These are phyloP conservation scores for Adrianichthys oophorus DNA, from an alignment of 2,797 vertebrate genomes.

Conservation along the genomic window DNA sequence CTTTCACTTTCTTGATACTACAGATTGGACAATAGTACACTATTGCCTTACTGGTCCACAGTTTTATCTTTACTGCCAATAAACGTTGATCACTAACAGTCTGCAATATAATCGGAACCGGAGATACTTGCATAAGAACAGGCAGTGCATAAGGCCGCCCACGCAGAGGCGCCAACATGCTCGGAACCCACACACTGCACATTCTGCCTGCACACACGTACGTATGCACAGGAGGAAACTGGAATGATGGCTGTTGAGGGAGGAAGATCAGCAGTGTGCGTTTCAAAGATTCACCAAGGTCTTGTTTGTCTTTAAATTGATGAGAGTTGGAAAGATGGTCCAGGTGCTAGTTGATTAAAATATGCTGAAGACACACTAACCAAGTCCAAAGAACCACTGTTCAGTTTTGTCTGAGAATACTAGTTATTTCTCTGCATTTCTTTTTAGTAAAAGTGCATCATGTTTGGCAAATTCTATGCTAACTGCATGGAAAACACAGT, in stretches of 20 bases:
- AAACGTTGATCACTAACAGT: slow-evolving; percentile 1
- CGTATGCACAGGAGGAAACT: neutral
- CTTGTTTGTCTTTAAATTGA: too few species aligned
- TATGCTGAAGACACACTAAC: too few species aligned
- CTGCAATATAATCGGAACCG: slow-evolving; percentile 15
- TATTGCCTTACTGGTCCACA: neutral
- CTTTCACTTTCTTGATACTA: neutral
- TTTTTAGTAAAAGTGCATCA: too few species aligned
- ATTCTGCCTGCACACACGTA: slow-evolving; percentile 23
- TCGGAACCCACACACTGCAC: slow-evolving; percentile 43
- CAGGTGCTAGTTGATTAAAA: too few species aligned
- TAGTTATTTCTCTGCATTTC: too few species aligned
- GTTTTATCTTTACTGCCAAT: slow-evolving; percentile 7
- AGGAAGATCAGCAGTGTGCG: too few species aligned
- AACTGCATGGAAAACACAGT: too few species aligned
- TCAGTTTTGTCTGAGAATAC: too few species aligned
- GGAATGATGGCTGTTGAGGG: slow-evolving; percentile 6
- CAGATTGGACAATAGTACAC: neutral
- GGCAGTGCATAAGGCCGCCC: slow-evolving; percentile 46
- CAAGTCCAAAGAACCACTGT: too few species aligned
- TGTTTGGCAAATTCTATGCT: too few species aligned
- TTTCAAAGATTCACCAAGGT: too few species aligned
- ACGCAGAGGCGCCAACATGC: slow-evolving; percentile 50
- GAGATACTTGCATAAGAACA: slow-evolving; percentile 46
- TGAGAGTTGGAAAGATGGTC: too few species aligned